These are phyloP conservation scores for Acrobeloides nanus DNA, from an alignment of 2,888 invertebrate species.

Conservation along the genomic window DNA sequence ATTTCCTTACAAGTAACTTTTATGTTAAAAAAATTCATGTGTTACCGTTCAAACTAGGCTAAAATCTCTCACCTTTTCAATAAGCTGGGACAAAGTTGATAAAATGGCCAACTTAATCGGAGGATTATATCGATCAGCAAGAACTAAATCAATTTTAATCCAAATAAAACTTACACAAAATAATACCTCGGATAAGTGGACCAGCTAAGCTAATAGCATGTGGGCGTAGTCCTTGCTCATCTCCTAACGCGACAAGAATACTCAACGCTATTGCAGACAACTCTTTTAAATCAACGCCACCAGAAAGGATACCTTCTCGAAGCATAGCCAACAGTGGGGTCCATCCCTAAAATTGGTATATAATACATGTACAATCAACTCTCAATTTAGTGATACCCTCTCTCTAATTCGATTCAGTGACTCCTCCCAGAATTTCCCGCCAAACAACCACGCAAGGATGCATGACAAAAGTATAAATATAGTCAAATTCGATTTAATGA, in stretches of 20 bases:
- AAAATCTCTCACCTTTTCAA: slow-evolving; percentile 68
- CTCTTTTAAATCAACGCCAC: slow-evolving; percentile 88
- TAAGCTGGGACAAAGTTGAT: slow-evolving; percentile 81
- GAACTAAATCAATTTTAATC: too few relatives aligned
- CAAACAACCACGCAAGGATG: too few relatives aligned
- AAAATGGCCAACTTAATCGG: slow-evolving; percentile 91
- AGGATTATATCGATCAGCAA: slow-evolving; percentile 79
- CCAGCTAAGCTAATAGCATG: slow-evolving; percentile 96
- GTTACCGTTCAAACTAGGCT: too few relatives aligned
- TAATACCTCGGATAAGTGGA: slow-evolving; percentile 91
- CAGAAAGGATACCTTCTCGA: slow-evolving; percentile 89
- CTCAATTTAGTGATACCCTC: too few relatives aligned
- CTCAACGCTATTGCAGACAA: slow-evolving; percentile 83
- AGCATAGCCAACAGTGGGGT: slow-evolving; percentile 87
- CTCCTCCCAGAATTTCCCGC: too few relatives aligned
- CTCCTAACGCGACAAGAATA: slow-evolving; percentile 64
- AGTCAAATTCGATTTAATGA: too few relatives aligned
- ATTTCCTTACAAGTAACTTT: too few relatives aligned
- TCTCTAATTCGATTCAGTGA: too few relatives aligned
- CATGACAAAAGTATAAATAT: too few relatives aligned
- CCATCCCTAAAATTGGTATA: slow-evolving; percentile 64
- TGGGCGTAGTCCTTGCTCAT: slow-evolving; percentile 55
- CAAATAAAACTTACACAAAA: too few relatives aligned
- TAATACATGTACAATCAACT: background rate
- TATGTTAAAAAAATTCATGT: too few relatives aligned